These are phyloP conservation scores for Brachionus rotundiformis DNA, from an alignment of 1,140 invertebrate species.

Conservation along the genomic window DNA sequence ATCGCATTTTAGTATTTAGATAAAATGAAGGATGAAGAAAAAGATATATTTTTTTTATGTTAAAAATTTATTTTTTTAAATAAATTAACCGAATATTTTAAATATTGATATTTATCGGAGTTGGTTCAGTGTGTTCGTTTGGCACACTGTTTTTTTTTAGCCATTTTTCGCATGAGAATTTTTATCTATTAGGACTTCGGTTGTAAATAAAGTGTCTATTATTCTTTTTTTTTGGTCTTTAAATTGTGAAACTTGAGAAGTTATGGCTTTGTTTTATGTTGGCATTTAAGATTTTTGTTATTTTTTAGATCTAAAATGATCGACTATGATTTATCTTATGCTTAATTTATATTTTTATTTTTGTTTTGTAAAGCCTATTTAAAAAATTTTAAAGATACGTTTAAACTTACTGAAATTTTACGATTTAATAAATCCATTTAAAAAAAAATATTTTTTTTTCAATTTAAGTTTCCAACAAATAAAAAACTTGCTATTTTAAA, in stretches of 20 bases:
- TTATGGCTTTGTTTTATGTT: background rate
- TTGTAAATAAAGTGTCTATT: background rate
- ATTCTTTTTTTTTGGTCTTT: background rate
- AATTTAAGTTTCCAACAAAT: too few relatives aligned
- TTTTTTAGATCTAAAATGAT: background rate
- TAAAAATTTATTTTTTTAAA: background rate
- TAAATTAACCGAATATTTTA: background rate
- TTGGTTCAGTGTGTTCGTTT: background rate
- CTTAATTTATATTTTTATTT: conserved; percentile 26
- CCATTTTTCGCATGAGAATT: conserved; percentile 1
- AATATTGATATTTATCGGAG: background rate
- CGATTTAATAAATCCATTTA: too few relatives aligned
- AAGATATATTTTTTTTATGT: background rate
- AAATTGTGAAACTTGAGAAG: conserved; percentile 1
- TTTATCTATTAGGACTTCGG: background rate
- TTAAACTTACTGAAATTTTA: background rate
- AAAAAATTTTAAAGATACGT: background rate
- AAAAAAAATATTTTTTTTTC: too few relatives aligned
- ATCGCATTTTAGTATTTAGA: conserved; percentile 13
- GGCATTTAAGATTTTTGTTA: background rate
- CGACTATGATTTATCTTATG: background rate
- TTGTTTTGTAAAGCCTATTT: conserved; percentile 47
- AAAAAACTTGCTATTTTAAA: background rate
- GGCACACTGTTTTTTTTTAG: background rate
- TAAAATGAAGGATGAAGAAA: background rate